Percentiles rank a stretch among this genome's conserved stretches.
Conservation (phyloP, 2,797 vertebrate genomes). For the Psittacula derbiana region DNA sequence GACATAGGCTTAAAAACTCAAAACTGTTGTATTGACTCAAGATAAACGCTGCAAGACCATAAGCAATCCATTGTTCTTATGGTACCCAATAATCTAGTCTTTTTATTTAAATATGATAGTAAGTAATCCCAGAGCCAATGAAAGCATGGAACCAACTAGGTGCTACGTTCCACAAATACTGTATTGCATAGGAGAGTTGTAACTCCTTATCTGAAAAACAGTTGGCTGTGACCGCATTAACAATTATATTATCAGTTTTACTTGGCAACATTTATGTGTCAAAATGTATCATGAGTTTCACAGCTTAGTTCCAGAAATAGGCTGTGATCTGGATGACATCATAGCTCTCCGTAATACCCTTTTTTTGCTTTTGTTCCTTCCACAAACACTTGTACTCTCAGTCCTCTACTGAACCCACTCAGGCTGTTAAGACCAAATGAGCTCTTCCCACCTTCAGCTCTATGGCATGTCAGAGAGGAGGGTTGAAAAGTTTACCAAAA, state of each 20-base stretch:
- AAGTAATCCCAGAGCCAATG: constrained; percentile 57
- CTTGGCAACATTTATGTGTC: constrained; percentile 44
- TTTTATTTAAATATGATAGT: constrained; percentile 70
- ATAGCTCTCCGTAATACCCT: background rate
- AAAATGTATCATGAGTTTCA: constrained; percentile 30
- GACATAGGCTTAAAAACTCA: constrained; percentile 67
- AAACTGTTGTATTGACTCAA: constrained; percentile 76
- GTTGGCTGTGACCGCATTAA: constrained; percentile 1
- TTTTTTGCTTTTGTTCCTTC: background rate
- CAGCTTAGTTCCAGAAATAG: constrained; percentile 67
- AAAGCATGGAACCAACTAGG: constrained; percentile 37
- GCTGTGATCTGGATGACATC: constrained; percentile 55
- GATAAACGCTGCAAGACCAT: constrained; percentile 73
- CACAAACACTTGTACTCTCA: constrained; percentile 32
- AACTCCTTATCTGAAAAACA: constrained; percentile 50
- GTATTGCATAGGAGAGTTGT: constrained; percentile 7
- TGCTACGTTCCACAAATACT: constrained; percentile 62
- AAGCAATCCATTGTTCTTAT: constrained; percentile 69
- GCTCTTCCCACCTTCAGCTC: background rate
- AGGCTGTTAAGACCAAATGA: background rate
- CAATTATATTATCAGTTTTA: constrained; percentile 63
- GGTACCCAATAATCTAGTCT: constrained; percentile 57
- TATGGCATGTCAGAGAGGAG: background rate
- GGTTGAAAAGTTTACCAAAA: constrained; percentile 12
- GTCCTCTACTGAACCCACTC: background rate